A percentile compares a stretch with the other conserved stretches of the same genome.
These are phyloP conservation scores for Coenonympha glycerion DNA, from an alignment of 2,888 invertebrate species.

Conservation along the genomic window DNA sequence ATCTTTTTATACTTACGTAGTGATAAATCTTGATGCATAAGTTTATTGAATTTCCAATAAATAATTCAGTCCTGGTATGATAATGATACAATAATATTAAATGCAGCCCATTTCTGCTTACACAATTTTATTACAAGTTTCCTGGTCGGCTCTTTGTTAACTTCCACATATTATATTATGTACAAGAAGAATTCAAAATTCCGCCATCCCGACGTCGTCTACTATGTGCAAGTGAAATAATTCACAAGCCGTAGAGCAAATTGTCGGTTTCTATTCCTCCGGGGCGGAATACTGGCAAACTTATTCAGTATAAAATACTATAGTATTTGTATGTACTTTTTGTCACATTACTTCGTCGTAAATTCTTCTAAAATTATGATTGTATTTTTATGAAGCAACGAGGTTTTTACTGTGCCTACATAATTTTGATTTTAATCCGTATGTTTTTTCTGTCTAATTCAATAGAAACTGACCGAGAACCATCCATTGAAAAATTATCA, in stretches of 20 bases:
- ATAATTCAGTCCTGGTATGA: too few species aligned
- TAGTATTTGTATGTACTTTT: not conserved
- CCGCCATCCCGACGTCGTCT: not conserved
- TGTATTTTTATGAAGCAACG: too few species aligned
- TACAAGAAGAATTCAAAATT: constrained; percentile 17
- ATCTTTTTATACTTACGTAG: too few species aligned
- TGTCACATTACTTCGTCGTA: too few species aligned
- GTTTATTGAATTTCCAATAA: too few species aligned
- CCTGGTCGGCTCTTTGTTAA: constrained; percentile 15
- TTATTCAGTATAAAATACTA: not conserved
- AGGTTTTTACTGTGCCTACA: too few species aligned
- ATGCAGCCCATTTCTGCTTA: constrained; percentile 9
- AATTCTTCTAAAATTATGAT: too few species aligned
- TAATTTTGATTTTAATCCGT: too few species aligned
- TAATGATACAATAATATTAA: constrained; percentile 10
- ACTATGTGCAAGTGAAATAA: constrained; percentile 24
- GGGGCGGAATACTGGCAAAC: constrained; percentile 22
- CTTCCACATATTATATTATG: constrained; percentile 15
- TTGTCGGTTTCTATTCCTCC: constrained; percentile 27
- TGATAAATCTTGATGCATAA: too few species aligned
- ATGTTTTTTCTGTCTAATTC: too few species aligned
- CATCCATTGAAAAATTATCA: too few species aligned
- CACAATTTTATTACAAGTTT: constrained; percentile 19
- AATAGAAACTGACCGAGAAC: too few species aligned
- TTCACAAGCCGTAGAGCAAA: constrained; percentile 28